Conservation (phyloP, 2,888 invertebrate species). For the Rhagonycha fulva region DNA sequence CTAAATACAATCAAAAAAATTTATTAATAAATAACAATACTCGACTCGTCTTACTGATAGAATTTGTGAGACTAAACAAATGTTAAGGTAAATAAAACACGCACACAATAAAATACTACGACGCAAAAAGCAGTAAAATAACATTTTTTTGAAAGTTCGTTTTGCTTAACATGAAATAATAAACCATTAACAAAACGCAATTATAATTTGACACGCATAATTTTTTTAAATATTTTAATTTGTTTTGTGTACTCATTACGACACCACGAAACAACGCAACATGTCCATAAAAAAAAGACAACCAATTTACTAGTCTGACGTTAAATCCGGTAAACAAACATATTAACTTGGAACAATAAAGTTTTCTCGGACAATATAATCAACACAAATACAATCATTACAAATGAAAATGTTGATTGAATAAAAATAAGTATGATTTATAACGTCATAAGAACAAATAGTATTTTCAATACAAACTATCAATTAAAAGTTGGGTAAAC, state of each 20-base stretch:
- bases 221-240: neutral
- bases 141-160: neutral
- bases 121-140: neutral
- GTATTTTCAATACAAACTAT: neutral
- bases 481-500: neutral
- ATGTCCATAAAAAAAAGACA: neutral
- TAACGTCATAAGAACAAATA: neutral
- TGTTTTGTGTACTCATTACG: neutral
- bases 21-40: neutral
- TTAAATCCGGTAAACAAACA: slow-evolving; percentile 3
- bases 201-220: neutral
- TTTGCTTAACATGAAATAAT: neutral
- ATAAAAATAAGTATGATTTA: neutral
- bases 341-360: neutral
- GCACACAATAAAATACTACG: neutral
- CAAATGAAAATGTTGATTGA: neutral
- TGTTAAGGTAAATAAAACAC: neutral
- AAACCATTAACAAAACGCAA: neutral
- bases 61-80: neutral
- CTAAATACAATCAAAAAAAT: neutral
- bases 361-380: neutral
- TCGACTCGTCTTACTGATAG: neutral
- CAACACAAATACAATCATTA: neutral
- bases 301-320: neutral
- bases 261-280: neutral